phyloP scores from a whole-genome alignment of 2,113 vertebrate species.

The Rhynchopsitta pachyrhyncha region DNA sequence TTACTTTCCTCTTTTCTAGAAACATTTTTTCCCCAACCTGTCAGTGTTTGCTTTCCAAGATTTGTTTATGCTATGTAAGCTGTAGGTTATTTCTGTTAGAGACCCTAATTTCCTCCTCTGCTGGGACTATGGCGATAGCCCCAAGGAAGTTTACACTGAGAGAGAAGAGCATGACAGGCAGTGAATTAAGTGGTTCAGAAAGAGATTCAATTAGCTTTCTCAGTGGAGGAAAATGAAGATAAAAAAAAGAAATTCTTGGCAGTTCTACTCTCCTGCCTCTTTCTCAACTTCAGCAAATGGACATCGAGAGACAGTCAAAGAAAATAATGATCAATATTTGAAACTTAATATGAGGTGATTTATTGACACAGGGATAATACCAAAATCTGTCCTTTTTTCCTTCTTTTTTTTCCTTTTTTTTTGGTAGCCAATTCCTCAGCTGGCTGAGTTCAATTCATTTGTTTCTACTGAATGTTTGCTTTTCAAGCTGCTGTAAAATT shows the following conservation, averaged over 20 bases:
- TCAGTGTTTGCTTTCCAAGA: slow-evolving; percentile 54
- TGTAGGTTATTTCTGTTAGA: slow-evolving; percentile 58
- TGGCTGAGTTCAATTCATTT: slow-evolving; percentile 15
- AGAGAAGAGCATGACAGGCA: slow-evolving; percentile 43
- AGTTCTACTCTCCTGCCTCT: background rate
- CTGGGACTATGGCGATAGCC: slow-evolving; percentile 37
- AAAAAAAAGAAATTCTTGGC: background rate
- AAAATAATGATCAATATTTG: slow-evolving; percentile 13
- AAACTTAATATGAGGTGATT: background rate
- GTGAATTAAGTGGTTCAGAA: slow-evolving; percentile 55
- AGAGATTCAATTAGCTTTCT: slow-evolving; percentile 50
- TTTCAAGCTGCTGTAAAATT: slow-evolving; percentile 51
- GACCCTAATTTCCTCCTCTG: slow-evolving; percentile 61
- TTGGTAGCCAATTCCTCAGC: background rate
- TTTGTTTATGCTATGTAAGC: slow-evolving; percentile 59
- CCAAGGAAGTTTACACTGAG: slow-evolving; percentile 57
- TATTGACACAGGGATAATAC: background rate
- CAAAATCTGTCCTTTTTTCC: background rate
- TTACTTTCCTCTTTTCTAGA: background rate
- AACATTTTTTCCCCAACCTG: slow-evolving; percentile 49
- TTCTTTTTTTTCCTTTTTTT: background rate
- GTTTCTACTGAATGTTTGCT: slow-evolving; percentile 24
- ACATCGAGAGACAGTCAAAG: background rate
- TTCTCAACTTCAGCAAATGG: background rate
- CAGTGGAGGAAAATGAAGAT: slow-evolving; percentile 9